These are phyloP conservation scores for Pangasius mekongensis DNA, from an alignment of 2,797 vertebrate genomes.

Conservation along the genomic window DNA sequence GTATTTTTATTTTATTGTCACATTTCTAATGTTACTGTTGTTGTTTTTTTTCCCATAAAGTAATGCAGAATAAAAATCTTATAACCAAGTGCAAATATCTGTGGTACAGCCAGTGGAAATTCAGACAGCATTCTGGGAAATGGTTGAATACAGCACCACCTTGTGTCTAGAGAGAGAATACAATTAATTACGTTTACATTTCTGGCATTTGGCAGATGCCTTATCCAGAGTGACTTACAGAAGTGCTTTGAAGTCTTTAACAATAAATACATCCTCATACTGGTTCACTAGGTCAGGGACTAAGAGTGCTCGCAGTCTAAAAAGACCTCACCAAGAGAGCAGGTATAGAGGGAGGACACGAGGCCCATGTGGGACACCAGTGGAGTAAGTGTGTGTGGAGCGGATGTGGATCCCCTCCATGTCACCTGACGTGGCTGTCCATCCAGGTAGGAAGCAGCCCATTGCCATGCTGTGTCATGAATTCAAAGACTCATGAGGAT, in stretches of 20 bases:
- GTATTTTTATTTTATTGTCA: conserved; percentile 21
- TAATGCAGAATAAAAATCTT: conserved; percentile 43
- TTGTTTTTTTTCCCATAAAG: neutral
- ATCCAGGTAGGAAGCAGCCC: neutral
- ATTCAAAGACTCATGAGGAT: neutral
- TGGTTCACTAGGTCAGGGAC: neutral
- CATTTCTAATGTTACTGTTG: conserved; percentile 11
- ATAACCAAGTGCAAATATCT: conserved; percentile 23
- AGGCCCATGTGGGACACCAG: neutral
- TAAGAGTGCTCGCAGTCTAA: neutral
- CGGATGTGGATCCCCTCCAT: neutral
- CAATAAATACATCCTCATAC: neutral
- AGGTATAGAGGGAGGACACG: neutral
- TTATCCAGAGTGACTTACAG: neutral
- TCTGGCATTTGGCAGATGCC: neutral
- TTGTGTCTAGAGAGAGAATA: neutral
- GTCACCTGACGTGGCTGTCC: neutral
- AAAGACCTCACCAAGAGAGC: neutral
- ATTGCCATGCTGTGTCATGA: neutral
- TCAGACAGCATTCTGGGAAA: neutral
- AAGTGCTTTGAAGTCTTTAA: neutral
- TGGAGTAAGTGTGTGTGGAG: neutral
- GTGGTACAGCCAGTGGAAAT: conserved; percentile 12
- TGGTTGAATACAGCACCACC: conserved; percentile 14
- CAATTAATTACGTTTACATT: neutral